Conservation (phyloP, 2,797 vertebrate genomes). For the Diplodus puntazzo region DNA sequence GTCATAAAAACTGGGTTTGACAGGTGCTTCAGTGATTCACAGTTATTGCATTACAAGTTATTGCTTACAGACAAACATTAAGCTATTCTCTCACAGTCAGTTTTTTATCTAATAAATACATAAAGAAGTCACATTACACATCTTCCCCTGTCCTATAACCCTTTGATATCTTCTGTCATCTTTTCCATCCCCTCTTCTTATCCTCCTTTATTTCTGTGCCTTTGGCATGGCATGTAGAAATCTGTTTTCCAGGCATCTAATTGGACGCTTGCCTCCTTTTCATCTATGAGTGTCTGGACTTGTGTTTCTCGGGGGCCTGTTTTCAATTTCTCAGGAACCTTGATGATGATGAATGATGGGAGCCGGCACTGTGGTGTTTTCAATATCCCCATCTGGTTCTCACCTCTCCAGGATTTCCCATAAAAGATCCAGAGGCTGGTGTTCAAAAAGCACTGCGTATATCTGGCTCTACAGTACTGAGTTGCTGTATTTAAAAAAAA, state of each 20-base stretch:
- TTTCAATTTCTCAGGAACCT: conserved; percentile 84
- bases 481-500: conserved; percentile 13
- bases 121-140: conserved; percentile 44
- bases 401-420: conserved; percentile 84
- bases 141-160: conserved; percentile 44
- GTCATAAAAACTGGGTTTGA: conserved; percentile 17
- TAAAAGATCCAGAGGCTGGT: conserved; percentile 71
- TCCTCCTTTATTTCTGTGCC: conserved; percentile 66
- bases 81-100: conserved; percentile 19
- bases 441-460: conserved; percentile 52
- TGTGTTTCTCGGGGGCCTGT: conserved; percentile 81
- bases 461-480: conserved; percentile 38
- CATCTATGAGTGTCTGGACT: conserved; percentile 83
- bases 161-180: conserved; percentile 74
- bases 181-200: conserved; percentile 73
- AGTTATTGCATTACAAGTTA: conserved; percentile 25
- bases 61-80: conserved; percentile 39
- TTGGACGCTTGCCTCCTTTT: conserved; percentile 82
- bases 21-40: conserved; percentile 35
- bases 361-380: conserved; percentile 79
- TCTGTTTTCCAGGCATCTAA: conserved; percentile 85
- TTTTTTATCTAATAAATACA: conserved; percentile 53
- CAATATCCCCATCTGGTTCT: conserved; percentile 85
- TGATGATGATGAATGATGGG: conserved; percentile 86
- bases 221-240: conserved; percentile 72